Percentiles rank a stretch among this genome's conserved stretches.
Conservation (phyloP, 1,140 invertebrate species). For the Eurosta solidaginis region DNA sequence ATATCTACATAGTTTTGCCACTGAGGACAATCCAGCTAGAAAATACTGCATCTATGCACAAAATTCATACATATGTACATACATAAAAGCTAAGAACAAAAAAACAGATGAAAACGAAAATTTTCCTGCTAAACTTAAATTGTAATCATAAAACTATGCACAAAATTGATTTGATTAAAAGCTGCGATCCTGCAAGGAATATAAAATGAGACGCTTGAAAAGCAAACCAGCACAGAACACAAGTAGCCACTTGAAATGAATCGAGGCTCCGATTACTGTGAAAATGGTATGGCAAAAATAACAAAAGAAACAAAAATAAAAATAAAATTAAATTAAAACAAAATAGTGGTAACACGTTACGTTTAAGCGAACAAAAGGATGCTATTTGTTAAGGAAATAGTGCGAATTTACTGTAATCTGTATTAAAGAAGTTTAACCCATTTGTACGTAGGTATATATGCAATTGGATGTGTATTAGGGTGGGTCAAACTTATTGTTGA, state of each 20-base stretch:
- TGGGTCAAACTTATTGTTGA: no score
- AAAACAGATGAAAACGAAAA: background rate
- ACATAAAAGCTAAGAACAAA: background rate
- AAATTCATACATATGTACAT: background rate
- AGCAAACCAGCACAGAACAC: background rate
- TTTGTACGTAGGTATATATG: background rate
- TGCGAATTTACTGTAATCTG: background rate
- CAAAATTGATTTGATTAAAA: slow-evolving; percentile 59
- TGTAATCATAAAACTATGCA: slow-evolving; percentile 58
- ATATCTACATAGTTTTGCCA: no score
- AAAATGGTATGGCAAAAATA: background rate
- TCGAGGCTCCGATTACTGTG: background rate
- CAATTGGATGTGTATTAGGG: no score
- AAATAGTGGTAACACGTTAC: background rate
- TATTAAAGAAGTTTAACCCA: background rate
- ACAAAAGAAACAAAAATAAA: background rate
- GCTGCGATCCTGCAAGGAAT: slow-evolving; percentile 48
- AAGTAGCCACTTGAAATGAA: slow-evolving; percentile 11
- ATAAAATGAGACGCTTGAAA: slow-evolving; percentile 44
- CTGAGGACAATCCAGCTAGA: no score
- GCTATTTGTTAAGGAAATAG: background rate
- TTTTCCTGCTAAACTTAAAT: slow-evolving; percentile 42
- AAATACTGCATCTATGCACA: no score
- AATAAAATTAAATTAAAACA: background rate
- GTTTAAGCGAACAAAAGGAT: background rate